These are phyloP conservation scores for Corythornis madagascariensis DNA, from an alignment of 2,113 vertebrate species.

Conservation along the genomic window DNA sequence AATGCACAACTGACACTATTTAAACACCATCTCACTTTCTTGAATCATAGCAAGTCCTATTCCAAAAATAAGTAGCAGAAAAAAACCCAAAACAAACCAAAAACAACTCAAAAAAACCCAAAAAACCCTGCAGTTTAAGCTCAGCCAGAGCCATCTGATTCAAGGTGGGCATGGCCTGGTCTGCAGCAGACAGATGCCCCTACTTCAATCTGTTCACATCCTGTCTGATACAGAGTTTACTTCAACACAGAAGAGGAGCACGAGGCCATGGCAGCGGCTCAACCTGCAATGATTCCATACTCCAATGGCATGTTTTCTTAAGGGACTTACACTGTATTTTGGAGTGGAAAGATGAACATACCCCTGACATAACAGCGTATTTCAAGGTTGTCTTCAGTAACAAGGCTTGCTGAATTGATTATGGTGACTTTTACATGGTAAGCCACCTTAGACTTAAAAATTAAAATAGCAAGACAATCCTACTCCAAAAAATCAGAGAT, in stretches of 20 bases:
- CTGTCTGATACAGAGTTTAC: background rate
- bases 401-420: background rate
- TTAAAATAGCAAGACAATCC: background rate
- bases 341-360: background rate
- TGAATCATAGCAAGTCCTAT: background rate
- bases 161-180: background rate
- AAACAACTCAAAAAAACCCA: background rate
- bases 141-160: too few relatives aligned
- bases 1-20: background rate
- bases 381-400: background rate
- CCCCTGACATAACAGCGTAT: background rate
- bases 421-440: background rate
- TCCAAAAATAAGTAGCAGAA: background rate
- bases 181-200: background rate
- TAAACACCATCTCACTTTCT: background rate
- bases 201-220: rapidly evolving
- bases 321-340: background rate
- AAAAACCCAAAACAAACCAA: background rate
- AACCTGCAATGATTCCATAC: background rate
- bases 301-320: background rate
- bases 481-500: background rate
- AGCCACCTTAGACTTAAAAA: background rate
- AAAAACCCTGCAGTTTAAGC: background rate
- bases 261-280: background rate
- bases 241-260: background rate